A percentile compares a stretch with the other conserved stretches of the same genome.
Evolutionary conservation across 2,113 vertebrate species (phyloP).

Genomic region (Burhinus oedicnemus): DNA sequence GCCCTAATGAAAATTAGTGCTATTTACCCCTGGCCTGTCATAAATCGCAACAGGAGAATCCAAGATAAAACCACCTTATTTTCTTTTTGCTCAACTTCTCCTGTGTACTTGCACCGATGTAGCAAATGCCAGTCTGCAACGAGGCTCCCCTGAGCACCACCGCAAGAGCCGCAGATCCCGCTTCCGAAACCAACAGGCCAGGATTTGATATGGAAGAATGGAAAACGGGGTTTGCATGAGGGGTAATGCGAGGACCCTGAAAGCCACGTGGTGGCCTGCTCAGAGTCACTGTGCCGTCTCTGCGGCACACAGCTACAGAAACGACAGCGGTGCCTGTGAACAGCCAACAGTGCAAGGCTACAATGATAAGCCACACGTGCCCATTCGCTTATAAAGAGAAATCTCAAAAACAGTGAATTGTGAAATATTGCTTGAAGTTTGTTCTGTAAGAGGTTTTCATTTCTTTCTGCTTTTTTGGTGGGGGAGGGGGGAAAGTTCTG

Average conservation of each 20-base stretch:
- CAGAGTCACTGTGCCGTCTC: background rate
- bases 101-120: background rate
- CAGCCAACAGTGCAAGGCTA: background rate
- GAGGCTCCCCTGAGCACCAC: background rate
- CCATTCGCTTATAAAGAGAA: background rate
- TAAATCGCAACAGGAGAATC: background rate
- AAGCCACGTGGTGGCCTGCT: background rate
- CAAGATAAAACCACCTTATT: background rate
- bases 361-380: fast-evolving
- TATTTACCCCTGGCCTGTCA: background rate
- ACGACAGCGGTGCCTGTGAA: background rate
- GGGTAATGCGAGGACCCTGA: background rate
- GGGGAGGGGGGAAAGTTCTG: too few relatives aligned
- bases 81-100: background rate
- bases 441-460: background rate
- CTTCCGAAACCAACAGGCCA: background rate
- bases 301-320: background rate
- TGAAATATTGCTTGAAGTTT: background rate
- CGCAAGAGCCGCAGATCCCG: background rate
- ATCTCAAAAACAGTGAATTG: background rate
- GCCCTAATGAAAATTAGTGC: background rate
- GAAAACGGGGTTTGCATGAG: background rate
- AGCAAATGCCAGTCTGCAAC: fast-evolving
- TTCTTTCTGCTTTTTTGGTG: background rate
- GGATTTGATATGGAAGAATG: background rate